Conservation (phyloP, 2,797 vertebrate species). For the Hylomyscus alleni region DNA sequence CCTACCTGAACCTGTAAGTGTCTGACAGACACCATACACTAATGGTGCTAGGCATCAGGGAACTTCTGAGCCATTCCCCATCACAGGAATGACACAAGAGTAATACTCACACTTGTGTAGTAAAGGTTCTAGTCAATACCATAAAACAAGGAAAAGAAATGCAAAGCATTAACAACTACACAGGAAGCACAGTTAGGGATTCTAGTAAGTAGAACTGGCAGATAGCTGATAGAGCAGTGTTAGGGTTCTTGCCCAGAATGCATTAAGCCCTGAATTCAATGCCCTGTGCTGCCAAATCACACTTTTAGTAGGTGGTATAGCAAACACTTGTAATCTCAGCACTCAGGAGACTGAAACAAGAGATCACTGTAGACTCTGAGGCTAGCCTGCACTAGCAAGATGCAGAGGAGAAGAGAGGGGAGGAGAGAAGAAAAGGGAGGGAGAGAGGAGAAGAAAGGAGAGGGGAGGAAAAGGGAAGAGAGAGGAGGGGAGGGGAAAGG, state of each 20-base stretch:
- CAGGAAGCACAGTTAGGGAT: conserved; percentile 6
- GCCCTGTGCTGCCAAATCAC: not conserved
- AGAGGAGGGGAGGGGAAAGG: too few relatives aligned
- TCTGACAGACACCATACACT: not conserved
- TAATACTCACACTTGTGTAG: not conserved
- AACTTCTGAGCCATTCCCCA: not conserved
- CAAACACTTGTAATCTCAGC: not conserved
- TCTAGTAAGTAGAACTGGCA: not conserved
- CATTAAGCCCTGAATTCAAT: not conserved
- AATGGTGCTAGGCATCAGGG: not conserved
- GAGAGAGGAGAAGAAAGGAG: accelerated
- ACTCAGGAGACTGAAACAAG: not conserved
- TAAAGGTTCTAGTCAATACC: not conserved
- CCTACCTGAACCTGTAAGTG: not conserved
- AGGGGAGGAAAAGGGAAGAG: accelerated
- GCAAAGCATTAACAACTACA: not conserved
- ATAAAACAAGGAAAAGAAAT: not conserved
- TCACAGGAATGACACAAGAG: not conserved
- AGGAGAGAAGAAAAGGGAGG: accelerated
- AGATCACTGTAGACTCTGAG: not conserved
- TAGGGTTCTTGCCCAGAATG: not conserved
- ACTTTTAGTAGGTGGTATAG: not conserved
- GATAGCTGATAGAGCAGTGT: not conserved
- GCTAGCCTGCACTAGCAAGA: not conserved
- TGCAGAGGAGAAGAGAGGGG: too few relatives aligned